Evolutionary conservation across 1,140 invertebrate species (phyloP), one percentile per base, ranked within the genome.

Genomic region (Ceratina calcarata): DNA sequence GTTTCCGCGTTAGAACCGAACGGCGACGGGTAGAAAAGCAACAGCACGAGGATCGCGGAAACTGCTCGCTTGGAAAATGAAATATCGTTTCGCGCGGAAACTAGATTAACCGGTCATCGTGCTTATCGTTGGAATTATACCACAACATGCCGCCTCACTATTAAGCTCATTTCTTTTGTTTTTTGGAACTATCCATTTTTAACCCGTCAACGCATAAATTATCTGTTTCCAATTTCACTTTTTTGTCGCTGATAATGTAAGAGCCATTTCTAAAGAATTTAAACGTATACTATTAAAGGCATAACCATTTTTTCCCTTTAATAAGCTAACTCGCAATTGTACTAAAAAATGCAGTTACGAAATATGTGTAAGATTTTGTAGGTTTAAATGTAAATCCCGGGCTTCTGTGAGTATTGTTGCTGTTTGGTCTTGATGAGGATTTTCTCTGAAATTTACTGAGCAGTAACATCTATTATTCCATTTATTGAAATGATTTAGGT

Each of bases 1-100:
- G 77, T 83, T 85, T 83, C 72, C 64, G 76, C 58, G 58, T 86
- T 86, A 70, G 85, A 80, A 85, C 72, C 72, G 24, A 80, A 78
- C 27, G 22, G 20, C 60, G 67, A 64, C 67, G 77, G 74, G 78
- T 24, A 75, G 79, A 75, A 74, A 74, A 77, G 45, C 67, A 57
- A 24, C 27, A 55, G 37, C 60, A 60, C 22, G 53, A 79, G 58
- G 80, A 82, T 85, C 70, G 66, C 64, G 61, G 55, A 49, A 70
- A 71, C 57, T 57, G 22, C 61, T 82, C 75, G 72, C 83, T 71
- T 32, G 75, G 79, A 82, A 85, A 82, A 85, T 81, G 70, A 82
- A 85, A 86, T 85, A 84, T 81, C 71, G 84, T 64, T 62, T 82
- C 22, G 27, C 60, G 67, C 60, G 78, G 70, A 64, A 72, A 76